Evolutionary conservation across 2,113 vertebrate genomes (phyloP).

Genomic region (Scomber japonicus): DNA sequence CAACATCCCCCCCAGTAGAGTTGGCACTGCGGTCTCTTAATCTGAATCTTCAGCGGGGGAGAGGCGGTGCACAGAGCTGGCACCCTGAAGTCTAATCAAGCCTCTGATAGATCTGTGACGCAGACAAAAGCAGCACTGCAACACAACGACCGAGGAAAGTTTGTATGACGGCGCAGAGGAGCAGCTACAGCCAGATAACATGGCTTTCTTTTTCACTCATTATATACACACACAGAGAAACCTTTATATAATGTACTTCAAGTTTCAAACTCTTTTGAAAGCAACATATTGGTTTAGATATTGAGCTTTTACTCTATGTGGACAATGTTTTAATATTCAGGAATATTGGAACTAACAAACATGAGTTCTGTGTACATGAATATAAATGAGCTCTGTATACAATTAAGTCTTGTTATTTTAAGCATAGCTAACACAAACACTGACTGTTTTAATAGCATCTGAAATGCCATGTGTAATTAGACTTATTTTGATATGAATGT

Average conservation of each 20-base stretch:
- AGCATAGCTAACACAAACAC: not conserved
- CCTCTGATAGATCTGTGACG: constrained; percentile 31
- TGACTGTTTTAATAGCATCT: not conserved
- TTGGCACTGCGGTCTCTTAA: constrained; percentile 65
- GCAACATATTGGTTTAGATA: no score
- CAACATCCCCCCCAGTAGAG: not conserved
- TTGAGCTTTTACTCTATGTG: no score
- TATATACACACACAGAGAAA: not conserved
- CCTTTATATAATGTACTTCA: not conserved
- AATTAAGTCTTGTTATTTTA: no score
- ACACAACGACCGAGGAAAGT: not conserved
- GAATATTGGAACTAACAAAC: no score
- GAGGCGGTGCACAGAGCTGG: constrained; percentile 38
- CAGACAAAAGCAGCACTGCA: constrained; percentile 10
- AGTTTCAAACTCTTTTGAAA: not conserved
- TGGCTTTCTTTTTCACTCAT: no score
- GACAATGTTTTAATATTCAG: no score
- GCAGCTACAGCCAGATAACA: not conserved
- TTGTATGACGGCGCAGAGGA: not conserved
- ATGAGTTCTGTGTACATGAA: no score
- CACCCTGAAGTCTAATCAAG: constrained; percentile 55
- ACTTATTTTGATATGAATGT: not conserved
- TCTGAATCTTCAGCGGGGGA: constrained; percentile 52
- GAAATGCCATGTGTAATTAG: not conserved
- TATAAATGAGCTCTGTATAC: no score